These are phyloP conservation scores for Ophonus ardosiacus DNA, from an alignment of 2,888 invertebrate genomes.

Conservation along the genomic window DNA sequence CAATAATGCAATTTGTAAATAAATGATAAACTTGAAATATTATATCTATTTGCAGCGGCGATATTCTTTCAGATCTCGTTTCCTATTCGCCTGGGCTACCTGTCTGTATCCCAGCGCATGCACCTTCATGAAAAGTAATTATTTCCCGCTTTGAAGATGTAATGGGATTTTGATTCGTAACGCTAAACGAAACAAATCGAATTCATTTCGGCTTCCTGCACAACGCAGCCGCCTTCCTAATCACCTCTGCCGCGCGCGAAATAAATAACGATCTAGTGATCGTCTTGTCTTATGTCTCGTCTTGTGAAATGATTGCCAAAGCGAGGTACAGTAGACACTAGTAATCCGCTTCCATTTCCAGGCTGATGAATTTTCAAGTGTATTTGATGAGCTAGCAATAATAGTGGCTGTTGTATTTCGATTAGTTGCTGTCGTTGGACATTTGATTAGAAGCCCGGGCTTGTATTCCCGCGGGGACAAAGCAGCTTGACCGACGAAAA, in stretches of 20 bases:
- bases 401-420: conserved; percentile 26
- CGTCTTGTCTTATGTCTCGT: conserved; percentile 16
- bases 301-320: conserved; percentile 14
- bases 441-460: conserved; percentile 22
- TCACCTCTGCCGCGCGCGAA: conserved; percentile 51
- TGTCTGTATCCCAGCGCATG: conserved; percentile 36
- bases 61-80: not conserved
- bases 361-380: conserved; percentile 33
- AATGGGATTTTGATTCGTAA: conserved; percentile 62
- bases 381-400: not conserved
- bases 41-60: not conserved
- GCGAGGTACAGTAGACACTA: not conserved
- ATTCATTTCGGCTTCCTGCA: conserved; percentile 62
- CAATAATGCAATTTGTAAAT: not conserved
- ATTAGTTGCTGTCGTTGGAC: conserved; percentile 22
- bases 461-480: conserved; percentile 26
- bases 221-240: conserved; percentile 60
- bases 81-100: conserved; percentile 21
- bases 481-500: conserved; percentile 31
- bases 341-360: conserved; percentile 1
- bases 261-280: conserved; percentile 56
- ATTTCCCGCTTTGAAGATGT: conserved; percentile 63
- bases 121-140: conserved; percentile 62
- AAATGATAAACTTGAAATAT: not conserved
- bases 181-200: conserved; percentile 63